Conservation (phyloP, 37 sponge, comb jelly and placozoan genomes). For the Petrosia ficiformis region DNA sequence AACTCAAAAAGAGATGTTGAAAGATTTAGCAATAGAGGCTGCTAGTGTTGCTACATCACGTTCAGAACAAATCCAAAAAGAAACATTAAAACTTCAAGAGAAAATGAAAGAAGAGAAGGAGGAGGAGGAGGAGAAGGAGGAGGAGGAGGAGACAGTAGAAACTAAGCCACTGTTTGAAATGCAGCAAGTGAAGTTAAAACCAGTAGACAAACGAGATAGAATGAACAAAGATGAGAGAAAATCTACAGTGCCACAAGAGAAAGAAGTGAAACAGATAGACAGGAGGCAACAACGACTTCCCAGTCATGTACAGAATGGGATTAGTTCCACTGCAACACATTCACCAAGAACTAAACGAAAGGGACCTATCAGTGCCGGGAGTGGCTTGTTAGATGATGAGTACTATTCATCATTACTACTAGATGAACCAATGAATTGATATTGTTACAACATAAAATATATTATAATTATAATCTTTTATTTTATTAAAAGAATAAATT, state of each 20-base stretch:
- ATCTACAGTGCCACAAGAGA: too few species aligned
- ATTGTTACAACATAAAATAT: too few species aligned
- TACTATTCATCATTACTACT: not conserved
- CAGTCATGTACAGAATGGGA: too few species aligned
- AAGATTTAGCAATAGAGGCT: conserved; percentile 35
- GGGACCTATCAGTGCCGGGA: too few species aligned
- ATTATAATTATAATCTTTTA: too few species aligned
- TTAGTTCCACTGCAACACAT: too few species aligned
- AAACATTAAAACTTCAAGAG: too few species aligned
- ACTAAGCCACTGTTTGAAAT: not conserved
- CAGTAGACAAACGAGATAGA: not conserved
- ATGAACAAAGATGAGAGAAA: too few species aligned
- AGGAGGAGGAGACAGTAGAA: not conserved
- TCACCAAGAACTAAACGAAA: too few species aligned
- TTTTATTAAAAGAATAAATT: too few species aligned
- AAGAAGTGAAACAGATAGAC: too few species aligned
- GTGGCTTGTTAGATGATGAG: not conserved
- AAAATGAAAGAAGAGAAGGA: not conserved
- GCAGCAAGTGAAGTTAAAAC: conserved; percentile 1
- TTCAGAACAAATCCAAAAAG: not conserved
- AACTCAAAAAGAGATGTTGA: conserved; percentile 10
- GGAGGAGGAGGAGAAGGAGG: not conserved
- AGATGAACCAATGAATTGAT: not conserved
- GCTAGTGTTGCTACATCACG: conserved; percentile 10
- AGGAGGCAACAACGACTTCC: too few species aligned